Base-by-base conservation (phyloP, 2,113 vertebrate genomes). In the Suricata suricatta region DNA sequence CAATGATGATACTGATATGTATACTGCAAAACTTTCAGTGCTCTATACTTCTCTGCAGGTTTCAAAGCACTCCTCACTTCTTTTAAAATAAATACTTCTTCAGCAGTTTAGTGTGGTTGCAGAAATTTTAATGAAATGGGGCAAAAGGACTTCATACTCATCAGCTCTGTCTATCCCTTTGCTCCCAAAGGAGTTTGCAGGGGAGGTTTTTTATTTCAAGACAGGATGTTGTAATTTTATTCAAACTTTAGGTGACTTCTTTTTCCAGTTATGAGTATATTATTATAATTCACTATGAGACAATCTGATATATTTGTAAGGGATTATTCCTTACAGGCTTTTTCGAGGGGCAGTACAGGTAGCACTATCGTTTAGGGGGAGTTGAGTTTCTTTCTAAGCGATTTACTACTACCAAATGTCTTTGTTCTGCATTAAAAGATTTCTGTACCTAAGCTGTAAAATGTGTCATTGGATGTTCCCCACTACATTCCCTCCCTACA, bases 311-410 rank as follows among this genome's bases (percentile, higher is more conserved):
- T 83, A 41, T 89, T 93, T 88, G 50, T 90, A 96, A 96, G 72
- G 57, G 4, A 50, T 50, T 90, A 92, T 16, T 97, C 33, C 33
- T 88, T 90, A 68, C 19, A 77, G 35, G 31, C 19, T 17, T 64
- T 82, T 85, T 68, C 63, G 76, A 74, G 4, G 54, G 44, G 14
- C 17, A 10, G 5, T 6, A 41, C 6, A 52, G 38, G 64, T 50
- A 89, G 38, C 41, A 54, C 4, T 90, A 2, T 57, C n/a, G 63
- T 23, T 77, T 41, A 10, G 8, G 3, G 17, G 16, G 15, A 63
- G 35, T 82, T 64, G n/a, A 88, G 52, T 92, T 92, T 97, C 72
- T 93, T 79, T 95, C 35, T 91, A 29, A 90, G 44, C 27, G 80
- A 0, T 87, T 81, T 72, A 68, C 54, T 90, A 68, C 87, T 71